phyloP scores from a whole-genome alignment of 2,113 vertebrate species.

The Sigmodon hispidus region DNA sequence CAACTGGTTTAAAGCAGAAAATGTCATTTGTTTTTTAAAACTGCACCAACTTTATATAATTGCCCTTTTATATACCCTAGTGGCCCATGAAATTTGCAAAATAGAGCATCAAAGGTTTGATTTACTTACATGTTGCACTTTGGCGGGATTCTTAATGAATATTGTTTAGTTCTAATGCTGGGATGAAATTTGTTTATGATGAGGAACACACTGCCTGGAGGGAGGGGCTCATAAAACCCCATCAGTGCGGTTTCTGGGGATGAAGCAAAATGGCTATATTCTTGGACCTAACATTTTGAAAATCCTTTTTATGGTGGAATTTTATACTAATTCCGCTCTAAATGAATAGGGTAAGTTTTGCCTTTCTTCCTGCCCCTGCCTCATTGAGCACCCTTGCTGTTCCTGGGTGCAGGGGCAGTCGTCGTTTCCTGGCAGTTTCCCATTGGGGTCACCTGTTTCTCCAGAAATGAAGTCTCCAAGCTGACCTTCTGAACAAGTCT shows the following conservation, averaged over 20 bases:
- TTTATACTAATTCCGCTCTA: constrained; percentile 63
- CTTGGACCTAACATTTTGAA: constrained; percentile 59
- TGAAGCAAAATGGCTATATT: neutral
- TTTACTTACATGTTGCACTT: constrained; percentile 91
- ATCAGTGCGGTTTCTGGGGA: neutral
- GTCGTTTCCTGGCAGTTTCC: constrained; percentile 55
- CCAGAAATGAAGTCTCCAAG: constrained; percentile 7
- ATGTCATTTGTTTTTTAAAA: constrained; percentile 91
- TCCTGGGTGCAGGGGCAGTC: constrained; percentile 18
- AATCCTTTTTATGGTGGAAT: constrained; percentile 42
- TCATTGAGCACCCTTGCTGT: neutral
- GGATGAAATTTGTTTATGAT: constrained; percentile 80
- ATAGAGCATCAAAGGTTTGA: constrained; percentile 89
- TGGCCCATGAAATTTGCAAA: constrained; percentile 92
- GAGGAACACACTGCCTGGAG: constrained; percentile 54
- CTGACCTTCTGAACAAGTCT: neutral
- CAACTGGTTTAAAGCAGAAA: constrained; percentile 90
- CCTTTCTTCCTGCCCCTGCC: constrained; percentile 12
- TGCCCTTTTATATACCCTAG: constrained; percentile 92
- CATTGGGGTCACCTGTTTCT: neutral
- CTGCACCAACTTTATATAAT: constrained; percentile 91
- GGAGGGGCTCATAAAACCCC: constrained; percentile 41
- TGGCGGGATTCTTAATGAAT: constrained; percentile 88
- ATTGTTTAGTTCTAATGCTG: constrained; percentile 86
- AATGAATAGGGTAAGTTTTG: constrained; percentile 43